phyloP scores from a whole-genome alignment of 2,797 vertebrate genomes.

The Bradypodion pumilum region DNA sequence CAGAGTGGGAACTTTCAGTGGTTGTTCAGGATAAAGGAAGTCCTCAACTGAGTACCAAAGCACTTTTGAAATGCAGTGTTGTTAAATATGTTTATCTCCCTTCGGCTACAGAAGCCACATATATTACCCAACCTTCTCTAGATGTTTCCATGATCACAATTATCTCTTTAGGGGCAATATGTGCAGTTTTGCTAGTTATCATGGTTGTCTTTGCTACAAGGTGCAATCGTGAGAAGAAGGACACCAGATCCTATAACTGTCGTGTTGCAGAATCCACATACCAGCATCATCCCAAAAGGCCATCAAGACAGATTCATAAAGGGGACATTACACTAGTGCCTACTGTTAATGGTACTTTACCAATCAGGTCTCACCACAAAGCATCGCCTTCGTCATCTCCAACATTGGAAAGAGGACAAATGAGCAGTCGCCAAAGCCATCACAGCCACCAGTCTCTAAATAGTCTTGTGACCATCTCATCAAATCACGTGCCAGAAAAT shows the following conservation, averaged over 20 bases:
- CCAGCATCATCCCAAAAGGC: slow-evolving; percentile 96
- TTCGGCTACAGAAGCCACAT: slow-evolving; percentile 79
- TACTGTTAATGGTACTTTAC: slow-evolving; percentile 90
- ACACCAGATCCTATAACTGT: slow-evolving; percentile 94
- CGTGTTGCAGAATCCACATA: slow-evolving; percentile 93
- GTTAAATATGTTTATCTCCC: slow-evolving; percentile 83
- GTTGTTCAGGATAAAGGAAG: slow-evolving; percentile 91
- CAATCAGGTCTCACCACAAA: slow-evolving; percentile 89
- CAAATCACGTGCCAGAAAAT: slow-evolving; percentile 92
- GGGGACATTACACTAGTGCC: slow-evolving; percentile 95
- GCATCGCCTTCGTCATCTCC: slow-evolving; percentile 91
- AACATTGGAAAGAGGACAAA: slow-evolving; percentile 86
- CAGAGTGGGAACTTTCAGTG: slow-evolving; percentile 86
- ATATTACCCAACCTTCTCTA: slow-evolving; percentile 79
- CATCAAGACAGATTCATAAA: slow-evolving; percentile 96
- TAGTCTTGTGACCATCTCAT: slow-evolving; percentile 97
- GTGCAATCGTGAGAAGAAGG: slow-evolving; percentile 93
- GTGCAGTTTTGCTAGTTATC: slow-evolving; percentile 87
- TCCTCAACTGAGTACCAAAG: slow-evolving; percentile 85
- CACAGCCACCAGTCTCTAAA: slow-evolving; percentile 96
- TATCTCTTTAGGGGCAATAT: slow-evolving; percentile 92
- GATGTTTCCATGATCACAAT: slow-evolving; percentile 95
- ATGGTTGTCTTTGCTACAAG: slow-evolving; percentile 96
- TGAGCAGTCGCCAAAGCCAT: slow-evolving; percentile 92
- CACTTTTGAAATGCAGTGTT: slow-evolving; percentile 82